A percentile compares a stretch with the other conserved stretches of the same genome.
phyloP scores from a whole-genome alignment of 1,140 invertebrate species.

The Cheumatopsyche charites region DNA sequence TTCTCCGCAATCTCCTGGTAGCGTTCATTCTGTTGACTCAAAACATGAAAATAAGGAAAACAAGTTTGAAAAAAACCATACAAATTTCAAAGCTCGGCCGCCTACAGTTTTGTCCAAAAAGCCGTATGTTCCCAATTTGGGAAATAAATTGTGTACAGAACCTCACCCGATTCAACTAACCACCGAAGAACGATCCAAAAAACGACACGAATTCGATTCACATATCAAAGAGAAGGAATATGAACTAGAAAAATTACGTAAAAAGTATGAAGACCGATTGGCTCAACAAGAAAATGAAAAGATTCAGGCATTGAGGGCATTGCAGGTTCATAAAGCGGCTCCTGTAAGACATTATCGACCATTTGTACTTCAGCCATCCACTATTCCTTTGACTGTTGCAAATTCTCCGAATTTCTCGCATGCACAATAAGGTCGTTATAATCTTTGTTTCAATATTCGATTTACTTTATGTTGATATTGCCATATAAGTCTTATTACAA shows the following conservation, averaged over 20 bases:
- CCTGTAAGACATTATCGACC: constrained; percentile 44
- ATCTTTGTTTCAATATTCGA: neutral
- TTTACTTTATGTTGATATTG: neutral
- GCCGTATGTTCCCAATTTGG: constrained; percentile 40
- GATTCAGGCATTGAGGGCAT: constrained; percentile 48
- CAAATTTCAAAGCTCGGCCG: constrained; percentile 42
- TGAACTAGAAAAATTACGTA: constrained; percentile 48
- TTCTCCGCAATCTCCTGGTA: constrained; percentile 26
- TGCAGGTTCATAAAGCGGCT: constrained; percentile 46
- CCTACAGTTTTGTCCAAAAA: constrained; percentile 40
- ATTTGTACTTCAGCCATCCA: constrained; percentile 38
- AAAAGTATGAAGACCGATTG: constrained; percentile 48
- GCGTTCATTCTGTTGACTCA: neutral
- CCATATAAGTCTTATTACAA: neutral
- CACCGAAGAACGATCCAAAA: constrained; percentile 54
- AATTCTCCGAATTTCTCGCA: constrained; percentile 43
- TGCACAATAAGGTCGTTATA: constrained; percentile 15
- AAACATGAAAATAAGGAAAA: constrained; percentile 50
- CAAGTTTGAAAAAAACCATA: constrained; percentile 42
- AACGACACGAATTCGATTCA: constrained; percentile 54
- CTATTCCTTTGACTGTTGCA: constrained; percentile 37
- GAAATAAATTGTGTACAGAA: constrained; percentile 33
- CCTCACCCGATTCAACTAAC: constrained; percentile 51
- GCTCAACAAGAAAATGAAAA: constrained; percentile 50
- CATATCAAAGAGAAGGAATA: constrained; percentile 53